Evolutionary conservation across 2,888 invertebrate genomes (phyloP).

Genomic region (Drosophila subquinaria): DNA sequence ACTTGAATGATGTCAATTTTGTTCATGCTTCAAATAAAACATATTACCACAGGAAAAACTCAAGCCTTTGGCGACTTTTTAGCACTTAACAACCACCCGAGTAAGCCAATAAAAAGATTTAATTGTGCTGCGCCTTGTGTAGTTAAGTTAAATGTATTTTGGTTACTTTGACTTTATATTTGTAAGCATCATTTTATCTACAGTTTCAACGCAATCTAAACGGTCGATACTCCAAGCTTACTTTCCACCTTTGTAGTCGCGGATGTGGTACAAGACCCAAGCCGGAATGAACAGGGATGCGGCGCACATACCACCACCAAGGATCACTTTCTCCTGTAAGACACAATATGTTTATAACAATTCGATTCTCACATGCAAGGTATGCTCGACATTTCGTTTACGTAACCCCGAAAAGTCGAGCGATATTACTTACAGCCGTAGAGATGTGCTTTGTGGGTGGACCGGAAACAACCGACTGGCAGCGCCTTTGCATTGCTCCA

Average conservation of each 20-base stretch:
- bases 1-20: conserved; percentile 37
- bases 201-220: conserved; percentile 26
- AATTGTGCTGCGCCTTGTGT: conserved; percentile 23
- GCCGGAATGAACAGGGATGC: conserved; percentile 79
- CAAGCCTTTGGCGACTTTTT: too few relatives aligned
- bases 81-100: too few relatives aligned
- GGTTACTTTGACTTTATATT: conserved; percentile 54
- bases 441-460: conserved; percentile 83
- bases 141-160: conserved; percentile 49
- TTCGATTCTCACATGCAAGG: conserved; percentile 1
- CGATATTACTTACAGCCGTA: conserved; percentile 80
- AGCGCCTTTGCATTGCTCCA: conserved; percentile 80
- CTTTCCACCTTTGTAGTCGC: conserved; percentile 81
- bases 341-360: background rate
- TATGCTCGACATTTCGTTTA: conserved; percentile 59
- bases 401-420: conserved; percentile 66
- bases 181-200: conserved; percentile 42
- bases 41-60: conserved; percentile 51
- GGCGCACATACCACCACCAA: conserved; percentile 83
- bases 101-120: conserved; percentile 4
- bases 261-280: conserved; percentile 84
- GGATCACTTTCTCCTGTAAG: conserved; percentile 82
- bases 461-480: conserved; percentile 83
- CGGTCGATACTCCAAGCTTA: conserved; percentile 51
- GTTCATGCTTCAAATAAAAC: conserved; percentile 59